phyloP scores from a whole-genome alignment of 2,797 vertebrate species.

The Syngnathus acus region DNA sequence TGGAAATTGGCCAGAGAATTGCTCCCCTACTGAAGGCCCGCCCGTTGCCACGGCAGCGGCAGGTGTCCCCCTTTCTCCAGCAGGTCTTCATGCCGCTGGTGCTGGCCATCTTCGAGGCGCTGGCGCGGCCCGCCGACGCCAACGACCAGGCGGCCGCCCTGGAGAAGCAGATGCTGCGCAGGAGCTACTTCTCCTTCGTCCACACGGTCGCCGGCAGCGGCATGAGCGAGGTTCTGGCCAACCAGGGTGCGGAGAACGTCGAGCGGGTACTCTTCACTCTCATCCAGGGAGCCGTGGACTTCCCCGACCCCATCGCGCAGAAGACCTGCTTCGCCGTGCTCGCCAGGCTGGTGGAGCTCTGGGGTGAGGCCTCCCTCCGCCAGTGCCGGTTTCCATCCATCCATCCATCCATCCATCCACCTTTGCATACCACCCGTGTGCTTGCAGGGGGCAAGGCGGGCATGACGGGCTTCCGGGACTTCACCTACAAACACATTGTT shows the following conservation, averaged over 20 bases:
- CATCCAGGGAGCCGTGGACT: constrained; percentile 95
- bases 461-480: constrained; percentile 92
- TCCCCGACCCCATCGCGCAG: constrained; percentile 94
- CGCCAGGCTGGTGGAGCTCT: constrained; percentile 89
- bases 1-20: too few species aligned
- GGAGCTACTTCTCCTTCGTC: constrained; percentile 95
- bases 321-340: constrained; percentile 98
- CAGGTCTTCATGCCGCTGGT: constrained; percentile 98
- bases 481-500: constrained; percentile 96
- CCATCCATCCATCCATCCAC: not conserved
- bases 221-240: constrained; percentile 94
- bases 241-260: constrained; percentile 90
- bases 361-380: constrained; percentile 73
- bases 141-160: constrained; percentile 94
- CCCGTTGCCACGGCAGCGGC: constrained; percentile 64
- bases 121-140: constrained; percentile 88
- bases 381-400: not conserved
- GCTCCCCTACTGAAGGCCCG: not conserved
- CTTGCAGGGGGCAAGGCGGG: constrained; percentile 89
- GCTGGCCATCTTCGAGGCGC: constrained; percentile 88
- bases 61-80: constrained; percentile 94
- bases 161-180: constrained; percentile 92
- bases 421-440: not conserved
- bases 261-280: constrained; percentile 89
- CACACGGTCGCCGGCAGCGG: constrained; percentile 89